These are phyloP conservation scores for Azemiops feae DNA, from an alignment of 2,113 vertebrate species.

Conservation along the genomic window DNA sequence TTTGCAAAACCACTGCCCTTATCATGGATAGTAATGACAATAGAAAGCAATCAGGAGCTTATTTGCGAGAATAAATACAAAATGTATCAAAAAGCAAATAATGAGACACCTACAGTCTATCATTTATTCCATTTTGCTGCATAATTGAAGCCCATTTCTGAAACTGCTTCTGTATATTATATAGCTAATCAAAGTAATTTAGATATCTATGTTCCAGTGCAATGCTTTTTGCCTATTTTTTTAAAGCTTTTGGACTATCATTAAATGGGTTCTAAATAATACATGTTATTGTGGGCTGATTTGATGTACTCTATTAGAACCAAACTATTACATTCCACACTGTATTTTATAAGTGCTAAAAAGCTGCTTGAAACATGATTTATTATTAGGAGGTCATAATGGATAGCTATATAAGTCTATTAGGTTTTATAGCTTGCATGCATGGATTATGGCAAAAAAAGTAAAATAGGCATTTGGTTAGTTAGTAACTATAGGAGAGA, in stretches of 20 bases:
- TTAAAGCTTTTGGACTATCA: slow-evolving; percentile 26
- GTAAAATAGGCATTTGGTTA: background rate
- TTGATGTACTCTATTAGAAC: slow-evolving; percentile 23
- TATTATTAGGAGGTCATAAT: slow-evolving; percentile 3
- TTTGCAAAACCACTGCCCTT: slow-evolving; percentile 17
- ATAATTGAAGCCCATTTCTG: slow-evolving; percentile 23
- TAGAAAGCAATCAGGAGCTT: background rate
- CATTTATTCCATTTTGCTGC: slow-evolving; percentile 16
- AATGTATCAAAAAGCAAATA: slow-evolving; percentile 31
- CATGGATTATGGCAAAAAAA: slow-evolving; percentile 1
- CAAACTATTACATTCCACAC: background rate
- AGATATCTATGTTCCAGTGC: slow-evolving; percentile 12
- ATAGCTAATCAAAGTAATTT: slow-evolving; percentile 29
- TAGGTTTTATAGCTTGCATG: background rate
- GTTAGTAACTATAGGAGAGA: background rate
- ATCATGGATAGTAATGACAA: slow-evolving; percentile 19
- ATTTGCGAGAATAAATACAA: slow-evolving; percentile 31
- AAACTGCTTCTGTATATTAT: slow-evolving; percentile 2
- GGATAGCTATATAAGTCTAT: slow-evolving; percentile 7
- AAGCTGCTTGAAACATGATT: slow-evolving; percentile 8
- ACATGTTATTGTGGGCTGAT: slow-evolving; percentile 22
- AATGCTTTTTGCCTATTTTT: slow-evolving; percentile 20
- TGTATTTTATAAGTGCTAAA: slow-evolving; percentile 10
- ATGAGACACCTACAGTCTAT: slow-evolving; percentile 29
- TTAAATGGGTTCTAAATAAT: slow-evolving; percentile 26